Percentiles rank a stretch among this genome's conserved stretches.
Conservation (phyloP, 1,140 invertebrate species). For the Aphis gossypii region DNA sequence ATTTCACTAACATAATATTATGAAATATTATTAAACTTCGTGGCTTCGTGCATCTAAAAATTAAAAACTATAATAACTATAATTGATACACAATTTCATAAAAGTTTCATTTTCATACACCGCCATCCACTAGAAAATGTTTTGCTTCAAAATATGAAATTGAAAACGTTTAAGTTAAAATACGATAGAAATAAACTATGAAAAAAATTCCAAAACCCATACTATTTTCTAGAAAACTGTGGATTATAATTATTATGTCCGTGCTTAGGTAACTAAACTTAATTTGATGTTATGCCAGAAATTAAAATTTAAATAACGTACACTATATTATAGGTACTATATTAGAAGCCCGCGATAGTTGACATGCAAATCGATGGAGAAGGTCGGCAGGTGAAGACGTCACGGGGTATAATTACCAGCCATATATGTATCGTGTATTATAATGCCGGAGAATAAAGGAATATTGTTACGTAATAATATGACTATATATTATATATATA, state of each 20-base stretch:
- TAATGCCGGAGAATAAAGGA: constrained; percentile 15
- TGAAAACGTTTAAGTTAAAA: neutral
- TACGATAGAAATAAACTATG: neutral
- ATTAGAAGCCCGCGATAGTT: neutral
- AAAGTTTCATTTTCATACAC: neutral
- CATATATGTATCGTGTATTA: neutral
- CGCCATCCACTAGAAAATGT: neutral
- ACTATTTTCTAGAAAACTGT: neutral
- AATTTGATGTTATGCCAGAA: neutral
- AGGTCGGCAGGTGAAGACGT: constrained; percentile 2
- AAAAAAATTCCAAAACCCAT: neutral
- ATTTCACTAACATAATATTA: neutral
- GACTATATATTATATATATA: neutral
- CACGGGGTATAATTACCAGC: constrained; percentile 33
- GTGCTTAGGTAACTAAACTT: neutral
- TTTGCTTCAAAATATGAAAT: neutral
- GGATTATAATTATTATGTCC: neutral
- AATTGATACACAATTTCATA: neutral
- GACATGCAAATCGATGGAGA: constrained; percentile 19
- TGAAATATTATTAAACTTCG: neutral
- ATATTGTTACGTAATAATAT: constrained; percentile 9
- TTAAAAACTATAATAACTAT: neutral
- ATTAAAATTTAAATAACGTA: neutral
- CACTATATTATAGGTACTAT: neutral
- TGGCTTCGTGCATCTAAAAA: neutral